Evolutionary conservation across 2,888 invertebrate genomes (phyloP).

Genomic region (Volucella bombylans): DNA sequence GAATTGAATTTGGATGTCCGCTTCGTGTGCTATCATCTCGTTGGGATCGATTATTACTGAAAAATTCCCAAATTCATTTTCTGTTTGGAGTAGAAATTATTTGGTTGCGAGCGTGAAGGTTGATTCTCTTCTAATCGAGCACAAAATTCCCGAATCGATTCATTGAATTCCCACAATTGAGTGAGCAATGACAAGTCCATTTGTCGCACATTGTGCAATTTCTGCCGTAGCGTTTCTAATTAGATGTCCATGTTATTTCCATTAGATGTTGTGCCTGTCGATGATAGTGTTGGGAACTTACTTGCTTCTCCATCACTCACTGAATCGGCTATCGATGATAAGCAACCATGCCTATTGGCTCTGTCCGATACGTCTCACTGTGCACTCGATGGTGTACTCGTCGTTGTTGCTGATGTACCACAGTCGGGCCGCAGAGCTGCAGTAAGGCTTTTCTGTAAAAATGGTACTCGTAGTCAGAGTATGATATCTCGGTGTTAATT

Average conservation of each 20-base stretch:
- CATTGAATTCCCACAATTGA: conserved; percentile 95
- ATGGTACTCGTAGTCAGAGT: conserved; percentile 92
- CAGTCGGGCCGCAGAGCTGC: conserved; percentile 84
- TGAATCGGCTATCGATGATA: conserved; percentile 83
- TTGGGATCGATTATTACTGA: conserved; percentile 19
- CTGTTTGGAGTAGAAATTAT: conserved; percentile 80
- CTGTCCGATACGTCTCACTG: conserved; percentile 51
- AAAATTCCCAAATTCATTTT: conserved; percentile 70
- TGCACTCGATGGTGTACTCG: conserved; percentile 63
- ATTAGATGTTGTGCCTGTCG: conserved; percentile 83
- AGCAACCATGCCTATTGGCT: conserved; percentile 79
- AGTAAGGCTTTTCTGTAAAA: conserved; percentile 92
- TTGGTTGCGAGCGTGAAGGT: conserved; percentile 81
- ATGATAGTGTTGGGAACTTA: too few relatives aligned
- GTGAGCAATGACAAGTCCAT: conserved; percentile 94
- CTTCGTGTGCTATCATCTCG: conserved; percentile 29
- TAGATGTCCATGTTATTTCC: conserved; percentile 87
- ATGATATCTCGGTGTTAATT: conserved; percentile 81
- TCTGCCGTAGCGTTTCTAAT: conserved; percentile 91
- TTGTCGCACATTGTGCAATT: conserved; percentile 93
- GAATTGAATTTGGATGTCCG: conserved; percentile 26
- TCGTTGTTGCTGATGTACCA: conserved; percentile 38
- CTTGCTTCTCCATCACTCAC: too few relatives aligned
- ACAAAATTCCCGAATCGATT: conserved; percentile 95
- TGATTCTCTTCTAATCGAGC: conserved; percentile 84